Evolutionary conservation across 2,888 invertebrate species (phyloP).

Genomic region (Aethes cnicana): DNA sequence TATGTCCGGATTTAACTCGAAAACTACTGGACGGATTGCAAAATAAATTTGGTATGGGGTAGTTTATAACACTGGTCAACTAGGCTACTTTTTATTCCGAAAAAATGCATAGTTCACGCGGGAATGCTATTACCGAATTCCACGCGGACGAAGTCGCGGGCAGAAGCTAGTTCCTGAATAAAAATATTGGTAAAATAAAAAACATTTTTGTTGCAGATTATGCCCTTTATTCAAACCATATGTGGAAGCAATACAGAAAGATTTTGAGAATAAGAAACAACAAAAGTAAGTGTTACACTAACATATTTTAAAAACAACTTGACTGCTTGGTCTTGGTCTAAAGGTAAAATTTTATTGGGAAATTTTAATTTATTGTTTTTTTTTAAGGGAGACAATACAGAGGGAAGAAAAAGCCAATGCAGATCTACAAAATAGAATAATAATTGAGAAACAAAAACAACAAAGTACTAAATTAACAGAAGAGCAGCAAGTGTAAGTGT

Average conservation of each 20-base stretch:
- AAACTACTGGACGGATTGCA: too few relatives aligned
- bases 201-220: constrained; percentile 70
- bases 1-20: too few relatives aligned
- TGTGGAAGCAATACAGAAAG: constrained; percentile 94
- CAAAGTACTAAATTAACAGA: constrained; percentile 84
- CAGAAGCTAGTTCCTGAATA: too few relatives aligned
- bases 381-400: constrained; percentile 71
- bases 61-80: too few relatives aligned
- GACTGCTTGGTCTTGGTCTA: neutral
- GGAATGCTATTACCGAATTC: too few relatives aligned
- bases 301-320: neutral
- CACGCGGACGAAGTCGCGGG: too few relatives aligned
- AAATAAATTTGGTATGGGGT: too few relatives aligned
- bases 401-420: constrained; percentile 81
- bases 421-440: constrained; percentile 82
- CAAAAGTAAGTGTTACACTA: constrained; percentile 56
- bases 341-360: constrained; percentile 1
- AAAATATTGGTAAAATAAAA: too few relatives aligned
- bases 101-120: too few relatives aligned
- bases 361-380: constrained; percentile 5
- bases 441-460: constrained; percentile 85
- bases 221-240: constrained; percentile 96
- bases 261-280: constrained; percentile 89
- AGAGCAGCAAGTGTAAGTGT: constrained; percentile 82
- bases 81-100: too few relatives aligned